Base-by-base conservation (phyloP, 1,140 invertebrate genomes). In the Heliconius eleuchia region DNA sequence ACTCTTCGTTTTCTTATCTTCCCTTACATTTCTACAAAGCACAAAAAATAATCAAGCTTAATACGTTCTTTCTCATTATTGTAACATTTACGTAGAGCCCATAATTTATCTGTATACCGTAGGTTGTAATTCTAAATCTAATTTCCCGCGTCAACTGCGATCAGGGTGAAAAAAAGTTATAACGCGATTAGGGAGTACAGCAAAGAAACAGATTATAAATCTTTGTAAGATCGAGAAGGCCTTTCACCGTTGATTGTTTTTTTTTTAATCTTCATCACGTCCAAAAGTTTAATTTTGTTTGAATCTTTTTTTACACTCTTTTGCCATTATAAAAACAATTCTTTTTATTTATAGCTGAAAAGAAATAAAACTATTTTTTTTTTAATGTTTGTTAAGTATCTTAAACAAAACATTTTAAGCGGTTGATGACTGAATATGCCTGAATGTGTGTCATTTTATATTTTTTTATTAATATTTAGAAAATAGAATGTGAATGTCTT, bases 181-280 rank as follows among this genome's bases (percentile, higher is more conserved):
- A 77, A 74, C 75, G 71, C 77, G 79, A 80, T 80, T 80, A 80
- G 77, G 73, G 79, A 77, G 74, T 73, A 76, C 78, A 70, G 71
- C 46, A 77, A 80, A 80, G 79, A 80, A 80, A 77, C 75, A 73
- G 76, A 80, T 80, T 80, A 80, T 80, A 80, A 80, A 80, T 80
- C 79, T 80, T 77, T 50, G 79, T 70, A 72, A 80, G 77, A 80
- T 77, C 57, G 75, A 74, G 78, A 75, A 79, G 60, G 74, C 76
- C 75, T 80, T 80, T 80, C 79, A 80, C 79, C 55, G 37, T 23
- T 34, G 72, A 77, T 80, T 77, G 75, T 71, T 80, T 77, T 80
- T 66, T 80, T 66, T 80, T 74, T 76, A 80, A 80, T 77, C 71
- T 80, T 71, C 73, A 74, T 74, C 71, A 80, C 76, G 11, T 79